Conservation (phyloP, 2,113 vertebrate species). For the Takifugu bimaculatus region DNA sequence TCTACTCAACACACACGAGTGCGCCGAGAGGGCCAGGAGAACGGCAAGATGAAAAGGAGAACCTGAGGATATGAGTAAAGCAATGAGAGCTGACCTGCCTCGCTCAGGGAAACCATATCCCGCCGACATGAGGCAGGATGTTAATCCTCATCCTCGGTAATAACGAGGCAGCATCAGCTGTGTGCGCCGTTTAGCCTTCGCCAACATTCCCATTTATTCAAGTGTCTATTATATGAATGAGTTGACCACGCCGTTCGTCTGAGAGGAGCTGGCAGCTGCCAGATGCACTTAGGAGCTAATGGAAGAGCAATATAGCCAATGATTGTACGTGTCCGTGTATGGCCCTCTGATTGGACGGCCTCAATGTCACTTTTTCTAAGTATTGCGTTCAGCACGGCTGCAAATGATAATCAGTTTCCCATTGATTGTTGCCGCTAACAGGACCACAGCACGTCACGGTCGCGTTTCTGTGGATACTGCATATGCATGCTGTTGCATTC, state of each 20-base stretch:
- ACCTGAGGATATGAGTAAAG: constrained; percentile 59
- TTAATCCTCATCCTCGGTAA: constrained; percentile 53
- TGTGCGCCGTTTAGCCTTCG: constrained; percentile 36
- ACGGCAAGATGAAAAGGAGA: constrained; percentile 48
- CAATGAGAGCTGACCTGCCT: constrained; percentile 59
- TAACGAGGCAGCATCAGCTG: constrained; percentile 19
- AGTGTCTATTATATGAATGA: constrained; percentile 35
- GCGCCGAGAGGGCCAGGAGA: constrained; percentile 15
- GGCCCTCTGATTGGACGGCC: not conserved
- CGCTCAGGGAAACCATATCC: constrained; percentile 48
- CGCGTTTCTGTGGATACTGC: not conserved
- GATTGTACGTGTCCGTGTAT: not conserved
- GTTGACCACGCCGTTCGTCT: constrained; percentile 20
- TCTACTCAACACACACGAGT: not conserved
- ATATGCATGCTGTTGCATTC: not conserved
- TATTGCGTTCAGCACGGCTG: constrained; percentile 10
- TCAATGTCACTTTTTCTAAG: not conserved
- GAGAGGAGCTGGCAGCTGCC: constrained; percentile 14
- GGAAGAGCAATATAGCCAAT: constrained; percentile 20
- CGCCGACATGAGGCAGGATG: constrained; percentile 37
- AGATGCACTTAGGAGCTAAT: constrained; percentile 34
- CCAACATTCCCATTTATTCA: constrained; percentile 42
- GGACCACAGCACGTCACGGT: constrained; percentile 5
- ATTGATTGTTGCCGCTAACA: constrained; percentile 30
- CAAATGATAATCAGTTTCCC: constrained; percentile 24